Percentiles rank a stretch among this genome's conserved stretches.
These are phyloP conservation scores for Synergus japonicus DNA, from an alignment of 2,888 invertebrate species.

Conservation along the genomic window DNA sequence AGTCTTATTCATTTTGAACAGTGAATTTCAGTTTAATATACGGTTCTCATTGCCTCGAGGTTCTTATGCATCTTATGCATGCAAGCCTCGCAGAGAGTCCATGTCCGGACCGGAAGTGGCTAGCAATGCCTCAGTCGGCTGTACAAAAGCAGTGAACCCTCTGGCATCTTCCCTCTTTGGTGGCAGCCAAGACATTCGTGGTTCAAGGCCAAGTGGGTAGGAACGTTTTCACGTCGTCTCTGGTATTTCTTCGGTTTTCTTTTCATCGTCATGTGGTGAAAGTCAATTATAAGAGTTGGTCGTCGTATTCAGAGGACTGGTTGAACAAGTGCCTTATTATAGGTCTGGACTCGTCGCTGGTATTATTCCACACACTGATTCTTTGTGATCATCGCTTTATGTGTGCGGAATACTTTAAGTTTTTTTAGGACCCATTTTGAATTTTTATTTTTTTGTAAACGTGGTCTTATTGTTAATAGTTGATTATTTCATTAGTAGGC, in stretches of 20 bases:
- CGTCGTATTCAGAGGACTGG: constrained; percentile 20
- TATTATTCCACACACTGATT: neutral
- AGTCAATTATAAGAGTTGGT: constrained; percentile 54
- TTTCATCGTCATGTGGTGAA: constrained; percentile 44
- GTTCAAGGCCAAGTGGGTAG: constrained; percentile 58
- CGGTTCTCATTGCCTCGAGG: neutral
- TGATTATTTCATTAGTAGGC: neutral
- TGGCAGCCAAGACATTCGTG: constrained; percentile 40
- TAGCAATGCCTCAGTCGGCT: constrained; percentile 47
- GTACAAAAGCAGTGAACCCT: constrained; percentile 55
- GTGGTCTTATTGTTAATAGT: neutral
- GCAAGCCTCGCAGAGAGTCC: constrained; percentile 58
- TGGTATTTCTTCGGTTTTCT: constrained; percentile 28
- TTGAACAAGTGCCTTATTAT: constrained; percentile 35
- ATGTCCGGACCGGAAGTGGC: constrained; percentile 60
- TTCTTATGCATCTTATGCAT: constrained; percentile 53
- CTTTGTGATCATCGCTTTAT: neutral
- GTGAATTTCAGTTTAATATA: neutral
- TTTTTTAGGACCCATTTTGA: neutral
- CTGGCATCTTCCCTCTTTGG: constrained; percentile 37
- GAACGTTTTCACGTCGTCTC: constrained; percentile 20
- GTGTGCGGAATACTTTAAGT: neutral
- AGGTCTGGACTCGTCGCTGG: neutral
- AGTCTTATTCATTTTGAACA: neutral
- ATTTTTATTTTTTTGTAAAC: neutral